Percentiles rank a stretch among this genome's conserved stretches.
Evolutionary conservation across 2,797 vertebrate species (phyloP).

Genomic region (Ambastaia sidthimunki): DNA sequence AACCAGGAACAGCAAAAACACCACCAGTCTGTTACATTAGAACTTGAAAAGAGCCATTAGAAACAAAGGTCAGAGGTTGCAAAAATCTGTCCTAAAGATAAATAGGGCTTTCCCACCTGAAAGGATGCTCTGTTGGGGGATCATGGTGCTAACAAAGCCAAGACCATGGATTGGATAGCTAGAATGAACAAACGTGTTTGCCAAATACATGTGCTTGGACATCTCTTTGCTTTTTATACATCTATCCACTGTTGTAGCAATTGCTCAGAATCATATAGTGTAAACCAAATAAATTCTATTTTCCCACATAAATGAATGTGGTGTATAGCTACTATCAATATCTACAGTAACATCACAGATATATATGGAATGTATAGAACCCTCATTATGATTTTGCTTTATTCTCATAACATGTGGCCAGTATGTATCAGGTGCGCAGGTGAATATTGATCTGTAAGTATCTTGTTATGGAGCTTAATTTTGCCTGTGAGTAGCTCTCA

Average conservation of each 20-base stretch:
- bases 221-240: background rate
- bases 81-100: constrained; percentile 32
- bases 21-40: background rate
- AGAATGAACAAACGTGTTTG: background rate
- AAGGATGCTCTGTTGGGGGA: background rate
- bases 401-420: constrained; percentile 5
- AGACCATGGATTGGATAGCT: background rate
- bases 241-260: background rate
- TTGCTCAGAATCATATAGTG: no score
- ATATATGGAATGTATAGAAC: background rate
- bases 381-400: constrained; percentile 18
- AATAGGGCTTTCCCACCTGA: background rate
- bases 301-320: background rate
- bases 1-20: background rate
- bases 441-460: background rate
- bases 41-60: constrained; percentile 17
- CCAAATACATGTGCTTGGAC: background rate
- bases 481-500: background rate
- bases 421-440: constrained; percentile 4
- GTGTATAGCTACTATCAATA: no score
- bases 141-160: background rate
- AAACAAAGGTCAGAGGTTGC: background rate
- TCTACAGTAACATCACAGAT: background rate
- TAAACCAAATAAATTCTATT: no score
- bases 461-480: background rate